Evolutionary conservation across 2,797 vertebrate species (phyloP).

Genomic region (Enteromius trimaculatus): DNA sequence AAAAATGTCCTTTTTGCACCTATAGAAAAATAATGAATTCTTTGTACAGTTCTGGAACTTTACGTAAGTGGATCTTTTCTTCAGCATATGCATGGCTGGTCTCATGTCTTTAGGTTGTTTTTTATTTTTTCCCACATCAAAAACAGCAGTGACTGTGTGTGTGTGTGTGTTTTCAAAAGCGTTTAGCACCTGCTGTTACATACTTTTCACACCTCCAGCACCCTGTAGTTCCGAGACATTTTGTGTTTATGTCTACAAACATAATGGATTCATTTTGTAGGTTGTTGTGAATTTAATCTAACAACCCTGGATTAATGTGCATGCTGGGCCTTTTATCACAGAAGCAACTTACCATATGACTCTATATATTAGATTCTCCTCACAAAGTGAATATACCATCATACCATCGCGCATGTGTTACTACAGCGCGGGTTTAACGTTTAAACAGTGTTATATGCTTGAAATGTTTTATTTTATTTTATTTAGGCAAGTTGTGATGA

Average conservation of each 20-base stretch:
- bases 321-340: background rate
- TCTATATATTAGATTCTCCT: too few species aligned
- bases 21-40: background rate
- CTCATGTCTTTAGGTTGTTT: slow-evolving; percentile 2
- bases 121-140: background rate
- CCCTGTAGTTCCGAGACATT: background rate
- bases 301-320: background rate
- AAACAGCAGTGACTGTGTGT: background rate
- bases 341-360: background rate
- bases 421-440: too few species aligned
- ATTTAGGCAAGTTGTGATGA: too few species aligned
- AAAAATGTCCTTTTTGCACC: too few species aligned
- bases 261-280: slow-evolving; percentile 33
- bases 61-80: background rate
- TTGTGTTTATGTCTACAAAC: slow-evolving; percentile 27
- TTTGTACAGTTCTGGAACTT: background rate
- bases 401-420: too few species aligned
- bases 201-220: slow-evolving; percentile 36
- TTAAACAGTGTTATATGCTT: too few species aligned
- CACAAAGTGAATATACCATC: too few species aligned
- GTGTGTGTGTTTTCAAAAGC: background rate
- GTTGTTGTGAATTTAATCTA: background rate
- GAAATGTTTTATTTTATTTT: too few species aligned
- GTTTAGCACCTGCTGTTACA: slow-evolving; percentile 28
- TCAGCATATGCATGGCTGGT: background rate